Base-by-base conservation (phyloP, 2,113 vertebrate genomes). In the Hippotragus niger region DNA sequence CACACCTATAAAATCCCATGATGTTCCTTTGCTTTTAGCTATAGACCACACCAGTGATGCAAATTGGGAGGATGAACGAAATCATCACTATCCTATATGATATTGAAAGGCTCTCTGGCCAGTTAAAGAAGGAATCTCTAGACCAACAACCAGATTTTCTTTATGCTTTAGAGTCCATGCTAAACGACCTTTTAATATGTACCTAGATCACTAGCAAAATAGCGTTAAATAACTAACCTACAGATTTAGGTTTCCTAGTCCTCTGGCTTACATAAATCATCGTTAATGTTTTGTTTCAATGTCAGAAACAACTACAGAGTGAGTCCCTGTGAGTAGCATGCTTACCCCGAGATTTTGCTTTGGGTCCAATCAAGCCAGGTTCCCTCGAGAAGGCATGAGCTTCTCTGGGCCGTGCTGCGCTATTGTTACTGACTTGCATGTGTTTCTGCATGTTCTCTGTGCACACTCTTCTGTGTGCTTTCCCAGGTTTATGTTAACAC, bases 321-420 rank as follows among this genome's bases (percentile, higher is more conserved):
- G 99, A 99, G 99, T 96, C 98, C 98, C 99, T 99, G 97, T 99
- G 99, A 99, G 99, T 99, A 99, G 99, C 98, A 98, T 97, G 96
- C 98, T 98, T 98, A 99, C 58, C 52, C 81, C 43, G 78, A 50
- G 98, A 40, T 95, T 82, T 87, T 10, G 6, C 71, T 23, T 12
- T 14, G 11, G 40, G 76, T 76, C 52, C 36, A 6, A 17, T 64
- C 88, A 21, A 2, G 10, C 92, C 98, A 96, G 94, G 1, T 58
- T 83, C 71, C 93, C 88, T 95, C 91, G 80, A 94, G 89, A 82
- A 96, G 94, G 85, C 96, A 80, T 89, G 97, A 55, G 53, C 76
- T 88, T 71, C 85, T 93, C 52, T 97, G 95, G 90, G 84, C 95
- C 17, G 19, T 27, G 64, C 90, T 71, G 67, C 25, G 1, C 33